Conservation (phyloP, 2,888 invertebrate genomes). For the Tanypteryx hageni region DNA sequence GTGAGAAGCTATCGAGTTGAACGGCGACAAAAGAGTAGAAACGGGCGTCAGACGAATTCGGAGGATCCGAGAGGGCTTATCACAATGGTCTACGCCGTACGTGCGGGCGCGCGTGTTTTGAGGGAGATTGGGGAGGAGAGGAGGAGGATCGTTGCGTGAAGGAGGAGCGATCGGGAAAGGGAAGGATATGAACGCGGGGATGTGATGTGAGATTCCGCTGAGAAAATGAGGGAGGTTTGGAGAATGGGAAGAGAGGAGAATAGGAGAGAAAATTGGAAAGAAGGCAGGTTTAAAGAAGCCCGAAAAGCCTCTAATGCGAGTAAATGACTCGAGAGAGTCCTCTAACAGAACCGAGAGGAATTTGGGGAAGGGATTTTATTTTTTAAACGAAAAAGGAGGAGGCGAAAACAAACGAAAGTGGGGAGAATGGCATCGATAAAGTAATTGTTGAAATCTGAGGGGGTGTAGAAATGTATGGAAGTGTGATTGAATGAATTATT, state of each 20-base stretch:
- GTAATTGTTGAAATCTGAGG: background rate
- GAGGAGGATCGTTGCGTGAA: background rate
- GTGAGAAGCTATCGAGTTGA: background rate
- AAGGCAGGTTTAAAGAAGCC: background rate
- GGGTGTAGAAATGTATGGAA: too few relatives aligned
- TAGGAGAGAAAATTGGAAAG: background rate
- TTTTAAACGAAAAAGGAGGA: too few relatives aligned
- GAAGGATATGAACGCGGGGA: background rate
- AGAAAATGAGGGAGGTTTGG: background rate
- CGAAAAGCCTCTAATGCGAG: slow-evolving; percentile 28
- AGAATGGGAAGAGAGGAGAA: background rate
- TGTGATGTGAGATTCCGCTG: background rate
- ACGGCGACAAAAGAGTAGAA: background rate
- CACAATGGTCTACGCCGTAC: slow-evolving; percentile 4
- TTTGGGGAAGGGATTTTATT: too few relatives aligned
- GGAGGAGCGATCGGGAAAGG: background rate
- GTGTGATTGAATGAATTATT: too few relatives aligned
- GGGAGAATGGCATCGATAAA: background rate
- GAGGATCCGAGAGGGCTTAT: background rate
- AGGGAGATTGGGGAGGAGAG: background rate
- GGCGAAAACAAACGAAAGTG: background rate
- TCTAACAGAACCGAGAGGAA: background rate
- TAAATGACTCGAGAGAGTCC: background rate
- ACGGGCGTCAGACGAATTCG: background rate
- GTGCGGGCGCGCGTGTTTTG: background rate